Evolutionary conservation across 2,888 invertebrate species (phyloP).

Genomic region (Caenorhabditis drosophilae): DNA sequence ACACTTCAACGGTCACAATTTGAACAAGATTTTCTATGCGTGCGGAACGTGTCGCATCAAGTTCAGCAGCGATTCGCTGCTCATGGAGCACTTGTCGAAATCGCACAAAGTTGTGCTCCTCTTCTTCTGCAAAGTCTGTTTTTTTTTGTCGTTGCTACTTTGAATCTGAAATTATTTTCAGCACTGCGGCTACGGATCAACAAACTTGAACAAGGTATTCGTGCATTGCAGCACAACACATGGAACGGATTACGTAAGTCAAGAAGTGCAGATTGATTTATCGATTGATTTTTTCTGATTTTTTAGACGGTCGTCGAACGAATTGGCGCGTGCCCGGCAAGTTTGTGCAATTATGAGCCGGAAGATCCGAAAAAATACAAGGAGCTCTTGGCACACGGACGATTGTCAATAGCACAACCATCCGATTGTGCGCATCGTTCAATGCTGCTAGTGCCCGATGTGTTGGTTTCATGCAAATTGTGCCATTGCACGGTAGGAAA

Average conservation of each 20-base stretch:
- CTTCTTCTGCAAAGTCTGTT: constrained; percentile 41
- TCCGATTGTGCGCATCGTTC: constrained; percentile 39
- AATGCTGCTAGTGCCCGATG: constrained; percentile 16
- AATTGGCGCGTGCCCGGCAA: constrained; percentile 11
- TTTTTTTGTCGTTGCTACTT: too few relatives aligned
- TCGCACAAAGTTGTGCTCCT: constrained; percentile 14
- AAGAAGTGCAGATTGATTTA: neutral
- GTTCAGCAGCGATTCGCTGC: constrained; percentile 17
- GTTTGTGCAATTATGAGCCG: constrained; percentile 20
- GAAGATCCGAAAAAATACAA: constrained; percentile 4
- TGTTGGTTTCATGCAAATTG: constrained; percentile 22
- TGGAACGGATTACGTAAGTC: constrained; percentile 2
- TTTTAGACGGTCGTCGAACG: constrained; percentile 5
- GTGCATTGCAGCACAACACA: constrained; percentile 1
- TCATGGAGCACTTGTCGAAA: constrained; percentile 19
- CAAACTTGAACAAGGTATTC: constrained; percentile 8
- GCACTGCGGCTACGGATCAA: constrained; percentile 14
- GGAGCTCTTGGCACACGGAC: neutral
- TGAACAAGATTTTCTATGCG: constrained; percentile 8
- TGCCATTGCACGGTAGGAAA: constrained; percentile 39
- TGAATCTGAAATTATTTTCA: too few relatives aligned
- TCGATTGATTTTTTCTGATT: neutral
- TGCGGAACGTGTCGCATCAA: constrained; percentile 31
- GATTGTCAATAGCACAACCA: constrained; percentile 2
- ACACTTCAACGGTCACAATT: constrained; percentile 17